Base-by-base conservation (phyloP, 1,140 invertebrate genomes). In the Pogonus chalceus region DNA sequence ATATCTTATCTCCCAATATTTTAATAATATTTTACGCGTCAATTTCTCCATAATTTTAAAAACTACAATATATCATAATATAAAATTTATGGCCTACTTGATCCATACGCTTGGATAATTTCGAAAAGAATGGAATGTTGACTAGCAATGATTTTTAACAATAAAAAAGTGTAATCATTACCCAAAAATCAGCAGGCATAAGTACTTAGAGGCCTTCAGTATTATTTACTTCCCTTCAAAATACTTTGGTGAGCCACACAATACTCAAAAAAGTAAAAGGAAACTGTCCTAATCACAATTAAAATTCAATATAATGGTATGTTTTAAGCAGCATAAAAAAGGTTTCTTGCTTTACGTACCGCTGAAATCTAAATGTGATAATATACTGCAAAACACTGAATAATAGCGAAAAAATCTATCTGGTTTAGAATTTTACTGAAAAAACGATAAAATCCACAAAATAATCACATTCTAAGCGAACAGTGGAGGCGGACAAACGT, bases 381-480 rank as follows among this genome's bases (percentile, higher is more conserved):
- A 14, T 31, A 14, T 4, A 7, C 14, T 31, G 26, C 26, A 31
- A 31, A 31, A 31, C 37, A 43, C 9, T 18, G 37, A 43, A 43
- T 43, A 43, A 43, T 43, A 43, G 37, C 37, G 37, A 43, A 43
- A 43, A 43, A 43, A 43, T 43, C 37, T 43, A 43, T 43, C 37
- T 43, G 18, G 18, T 3, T 43, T 43, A 43, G 37, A 43, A 43
- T 43, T 43, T 43, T 43, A 43, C 37, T 43, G 9, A 43, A 43
- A 43, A n/a, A 43, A 43, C 18, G 18, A 10, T 10, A 43, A 43
- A 12, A 31, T 14, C 26, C 26, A 7, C 4, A 31, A 14, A 31
- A 31, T 7, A 4, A 31, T 43, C 37, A 43, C 37, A 9, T 7
- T 43, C 37, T 43, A 12, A 43, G 3, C 9, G 9, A 10, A 9